A percentile compares a stretch with the other conserved stretches of the same genome.
phyloP scores from a whole-genome alignment of 2,797 vertebrate species.

The Parambassis ranga region DNA sequence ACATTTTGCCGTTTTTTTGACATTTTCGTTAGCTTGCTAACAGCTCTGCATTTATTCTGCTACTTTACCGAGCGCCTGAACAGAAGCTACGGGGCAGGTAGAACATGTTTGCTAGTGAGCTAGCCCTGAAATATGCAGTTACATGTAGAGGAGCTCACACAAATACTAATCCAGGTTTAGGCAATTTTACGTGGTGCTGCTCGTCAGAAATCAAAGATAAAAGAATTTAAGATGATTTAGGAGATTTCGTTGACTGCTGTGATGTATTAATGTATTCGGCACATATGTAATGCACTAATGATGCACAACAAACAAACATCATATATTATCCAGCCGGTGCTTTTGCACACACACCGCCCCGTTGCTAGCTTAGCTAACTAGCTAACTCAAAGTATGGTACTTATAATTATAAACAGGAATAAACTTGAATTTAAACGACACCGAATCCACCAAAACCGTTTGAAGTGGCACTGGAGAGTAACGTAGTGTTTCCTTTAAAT shows the following conservation, averaged over 20 bases:
- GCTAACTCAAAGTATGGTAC: no score
- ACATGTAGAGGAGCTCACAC: neutral
- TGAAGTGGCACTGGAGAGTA: no score
- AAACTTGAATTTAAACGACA: neutral
- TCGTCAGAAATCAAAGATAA: neutral
- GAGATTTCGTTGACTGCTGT: neutral
- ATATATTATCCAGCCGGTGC: neutral
- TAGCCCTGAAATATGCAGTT: neutral
- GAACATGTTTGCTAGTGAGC: neutral
- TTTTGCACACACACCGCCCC: no score
- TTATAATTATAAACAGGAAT: no score
- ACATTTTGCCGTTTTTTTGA: no score
- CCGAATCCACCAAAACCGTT: neutral
- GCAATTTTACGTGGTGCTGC: neutral
- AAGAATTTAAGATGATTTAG: neutral
- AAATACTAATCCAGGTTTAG: neutral
- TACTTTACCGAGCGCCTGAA: no score
- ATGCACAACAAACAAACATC: no score
- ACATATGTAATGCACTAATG: neutral
- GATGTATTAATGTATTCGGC: neutral
- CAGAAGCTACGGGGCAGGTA: no score
- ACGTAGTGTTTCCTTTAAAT: no score
- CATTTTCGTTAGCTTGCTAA: neutral
- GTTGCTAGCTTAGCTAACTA: neutral
- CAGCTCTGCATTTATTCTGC: no score